Evolutionary conservation across 2,888 invertebrate genomes (phyloP), one percentile per base, ranked within the genome.

Genomic region (Ormia ochracea): DNA sequence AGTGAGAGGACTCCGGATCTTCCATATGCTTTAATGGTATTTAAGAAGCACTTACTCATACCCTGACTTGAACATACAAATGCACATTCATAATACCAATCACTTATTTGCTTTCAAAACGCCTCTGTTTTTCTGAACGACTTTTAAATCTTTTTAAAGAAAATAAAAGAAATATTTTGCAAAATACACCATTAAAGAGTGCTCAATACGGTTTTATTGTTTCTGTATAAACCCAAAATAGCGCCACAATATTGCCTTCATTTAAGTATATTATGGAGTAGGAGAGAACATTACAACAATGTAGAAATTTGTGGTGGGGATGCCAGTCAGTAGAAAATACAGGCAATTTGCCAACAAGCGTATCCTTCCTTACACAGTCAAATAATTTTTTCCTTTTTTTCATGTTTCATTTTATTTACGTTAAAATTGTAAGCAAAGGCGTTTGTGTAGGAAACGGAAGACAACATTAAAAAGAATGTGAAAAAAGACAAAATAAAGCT

Each of bases 201-300:
- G 83, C 86, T 84, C 87, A 86, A 87, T 86, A 86, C 83, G 85
- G 85, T 86, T 86, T 87, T 88, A 87, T 87, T 86, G 86, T 86
- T 86, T 86, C 86, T 85, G 84, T 85, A 87, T 87, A 86, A 86
- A 88, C 87, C 87, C 86, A 86, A 86, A 87, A 87, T 84, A 86
- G 84, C 86, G 86, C 87, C 87, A 85, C 86, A 87, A 87, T 86
- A 87, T 87, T 86, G 87, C 86, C 86, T 85, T 85, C 87, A 87
- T 87, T 87, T 87, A 87, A 86, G 87, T 87, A 87, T 87, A 87
- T 87, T 87, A 86, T 83, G 82, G 23, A 52, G 43, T 33, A 17
- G 33, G 26, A 26, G 41, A 36, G 33, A 36, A 21, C 17, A 38
- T 26, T 45, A 61, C 31, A 43, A 31, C 43, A 43, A 28, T 17